Evolutionary conservation across 1,140 invertebrate genomes (phyloP).

Genomic region (Amphibalanus amphitrite): DNA sequence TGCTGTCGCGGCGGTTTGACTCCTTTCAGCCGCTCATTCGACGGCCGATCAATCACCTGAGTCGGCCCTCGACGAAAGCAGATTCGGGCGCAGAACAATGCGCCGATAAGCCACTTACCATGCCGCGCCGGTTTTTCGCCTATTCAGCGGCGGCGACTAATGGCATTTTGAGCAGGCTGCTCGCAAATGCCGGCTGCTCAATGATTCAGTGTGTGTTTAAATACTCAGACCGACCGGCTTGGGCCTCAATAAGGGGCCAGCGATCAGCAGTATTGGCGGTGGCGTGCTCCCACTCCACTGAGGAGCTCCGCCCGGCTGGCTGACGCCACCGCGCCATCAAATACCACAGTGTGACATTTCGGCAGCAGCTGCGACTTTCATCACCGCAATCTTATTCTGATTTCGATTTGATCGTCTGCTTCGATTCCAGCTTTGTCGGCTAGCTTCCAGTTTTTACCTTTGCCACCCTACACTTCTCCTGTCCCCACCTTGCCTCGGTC

Average conservation of each 20-base stretch:
- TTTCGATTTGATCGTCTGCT: no score
- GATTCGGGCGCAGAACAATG: not conserved
- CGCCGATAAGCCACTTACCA: not conserved
- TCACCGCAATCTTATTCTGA: no score
- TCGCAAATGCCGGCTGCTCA: not conserved
- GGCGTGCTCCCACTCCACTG: no score
- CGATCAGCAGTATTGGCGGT: not conserved
- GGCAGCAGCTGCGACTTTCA: no score
- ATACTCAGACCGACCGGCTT: not conserved
- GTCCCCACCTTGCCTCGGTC: no score
- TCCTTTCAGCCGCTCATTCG: not conserved
- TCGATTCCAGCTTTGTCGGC: no score
- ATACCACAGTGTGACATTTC: no score
- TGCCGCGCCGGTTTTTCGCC: not conserved
- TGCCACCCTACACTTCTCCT: no score
- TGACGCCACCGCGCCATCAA: no score
- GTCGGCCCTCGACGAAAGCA: not conserved
- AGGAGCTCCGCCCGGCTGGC: no score
- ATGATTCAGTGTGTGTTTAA: constrained; percentile 1
- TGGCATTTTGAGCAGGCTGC: not conserved
- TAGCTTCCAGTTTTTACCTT: no score
- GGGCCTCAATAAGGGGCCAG: not conserved
- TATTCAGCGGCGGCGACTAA: not conserved
- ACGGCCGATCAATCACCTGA: not conserved
- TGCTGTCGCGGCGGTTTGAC: not conserved